Conservation (phyloP, 2,797 vertebrate species). For the Gambelia wislizenii region DNA sequence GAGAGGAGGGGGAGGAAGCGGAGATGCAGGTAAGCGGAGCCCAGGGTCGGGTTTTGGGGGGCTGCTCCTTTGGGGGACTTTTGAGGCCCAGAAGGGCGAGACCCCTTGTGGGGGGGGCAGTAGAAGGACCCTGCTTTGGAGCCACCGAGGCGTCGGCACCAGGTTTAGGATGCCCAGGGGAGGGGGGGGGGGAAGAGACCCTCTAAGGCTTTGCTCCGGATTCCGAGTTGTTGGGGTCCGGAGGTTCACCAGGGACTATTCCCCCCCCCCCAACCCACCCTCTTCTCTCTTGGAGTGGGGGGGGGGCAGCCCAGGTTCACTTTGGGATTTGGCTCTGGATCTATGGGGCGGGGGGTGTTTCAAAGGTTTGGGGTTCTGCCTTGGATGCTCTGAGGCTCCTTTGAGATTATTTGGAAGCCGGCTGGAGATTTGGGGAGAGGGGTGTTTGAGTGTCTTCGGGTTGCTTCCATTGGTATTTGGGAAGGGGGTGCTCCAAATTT, state of each 20-base stretch:
- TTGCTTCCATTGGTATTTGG: too few species aligned
- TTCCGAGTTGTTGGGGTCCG: neutral
- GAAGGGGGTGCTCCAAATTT: neutral
- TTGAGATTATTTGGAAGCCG: neutral
- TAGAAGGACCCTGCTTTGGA: neutral
- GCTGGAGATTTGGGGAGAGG: neutral
- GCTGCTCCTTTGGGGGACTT: too few species aligned
- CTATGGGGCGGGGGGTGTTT: neutral
- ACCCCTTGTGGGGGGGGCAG: neutral
- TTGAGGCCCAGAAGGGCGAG: neutral
- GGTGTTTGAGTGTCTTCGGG: too few species aligned
- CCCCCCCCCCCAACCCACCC: too few species aligned
- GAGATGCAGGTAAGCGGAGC: neutral
- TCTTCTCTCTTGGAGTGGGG: too few species aligned
- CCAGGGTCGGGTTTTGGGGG: too few species aligned
- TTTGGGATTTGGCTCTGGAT: neutral
- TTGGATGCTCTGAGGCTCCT: neutral
- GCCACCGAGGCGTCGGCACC: too few species aligned
- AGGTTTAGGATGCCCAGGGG: too few species aligned
- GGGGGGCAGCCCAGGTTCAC: too few species aligned
- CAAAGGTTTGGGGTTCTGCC: neutral
- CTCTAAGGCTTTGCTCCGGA: neutral
- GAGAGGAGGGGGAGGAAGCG: constrained; percentile 78
- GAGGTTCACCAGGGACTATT: too few species aligned
- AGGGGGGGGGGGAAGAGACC: neutral